Base-by-base conservation (phyloP, 35 echinoderm and acorn worm species). In the Lytechinus pictus region DNA sequence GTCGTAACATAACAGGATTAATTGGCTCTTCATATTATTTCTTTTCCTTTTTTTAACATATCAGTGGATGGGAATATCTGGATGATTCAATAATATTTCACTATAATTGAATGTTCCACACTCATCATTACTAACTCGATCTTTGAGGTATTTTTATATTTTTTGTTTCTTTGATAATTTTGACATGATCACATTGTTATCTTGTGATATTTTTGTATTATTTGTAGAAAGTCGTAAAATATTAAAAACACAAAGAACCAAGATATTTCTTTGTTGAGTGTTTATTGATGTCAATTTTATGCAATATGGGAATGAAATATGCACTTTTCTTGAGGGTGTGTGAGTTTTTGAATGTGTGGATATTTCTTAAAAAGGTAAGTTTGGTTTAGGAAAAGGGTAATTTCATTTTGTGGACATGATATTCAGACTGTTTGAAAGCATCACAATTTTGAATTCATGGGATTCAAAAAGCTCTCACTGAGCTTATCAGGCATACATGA, bases 181-280 rank as follows among this genome's bases (percentile, higher is more conserved):
- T n/a, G 66, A 79, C 66, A 79, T 7, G 19, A 79, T 79, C 66
- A 79, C 6, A 79, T 7, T 24, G 66, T 79, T 19, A 79, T 24
- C 66, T 24, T 79, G 66, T 24, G 19, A 79, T 79, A 19, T 79
- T 14, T 79, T 24, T 79, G 66, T 79, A 79, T 79, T 79, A 79
- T 79, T 79, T 79, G 66, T 79, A 79, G 66, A 79, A 79, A 79
- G 66, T 79, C 66, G 66, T 79, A 79, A 79, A 79, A 79, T 79
- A 79, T 79, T 58, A 79, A 79, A 79, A 79, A 79, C 66, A 79
- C 66, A 79, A 79, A 79, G 66, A 79, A 79, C 19, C 19, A 16
- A 79, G 21, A 44, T 24, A n/a, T 27, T 79, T n/a, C 19, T 7
- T 24, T n/a, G 66, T 24, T 6, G 5, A 79, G 66, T 79, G 66